Evolutionary conservation across 2,888 invertebrate species (phyloP), one percentile per base, ranked within the genome.

Genomic region (Luperina testacea): DNA sequence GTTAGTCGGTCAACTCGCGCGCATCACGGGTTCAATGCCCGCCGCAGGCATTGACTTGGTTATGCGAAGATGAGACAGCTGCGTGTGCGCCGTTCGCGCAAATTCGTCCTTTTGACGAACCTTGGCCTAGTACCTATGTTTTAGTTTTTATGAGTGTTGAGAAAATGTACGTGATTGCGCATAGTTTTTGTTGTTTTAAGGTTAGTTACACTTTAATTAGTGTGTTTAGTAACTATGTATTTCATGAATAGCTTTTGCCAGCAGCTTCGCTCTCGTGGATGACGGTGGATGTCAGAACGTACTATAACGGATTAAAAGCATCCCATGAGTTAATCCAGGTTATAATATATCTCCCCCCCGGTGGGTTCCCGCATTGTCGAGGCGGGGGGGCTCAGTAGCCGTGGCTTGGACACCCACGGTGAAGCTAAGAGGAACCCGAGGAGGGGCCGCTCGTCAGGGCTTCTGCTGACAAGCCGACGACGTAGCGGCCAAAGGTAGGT

Each of bases 1-100:
- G 87, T 84, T 78, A 87, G 87, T 89, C 87, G 88, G 85, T 87
- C 89, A 88, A 77, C 82, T 79, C 86, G 59, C 73, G 81, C 88
- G 83, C 85, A 83, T 87, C 87, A 79, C 59, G 85, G 79, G 88
- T 83, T 89, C 88, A 84, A 84, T 67, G 88, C 64, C 80, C 88
- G 77, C 67, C 61, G 75, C 72, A 75, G 75, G 79, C 76, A 76
- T 51, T 70, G 86, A 69, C 77, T 68, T 45, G 69, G 71, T 80
- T 77, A 85, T 77, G 71, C 78, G 68, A 69, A 78, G 83, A 77
- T 75, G 83, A 84, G 79, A 79, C 79, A 81, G 74, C 42, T 53
- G 64, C 53, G 69, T 42, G 45, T 11, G 75, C 75, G 57, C 80
- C 51, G 38, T 59, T 83, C 45, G 48, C 70, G 69, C 61, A 42